Evolutionary conservation across 2,797 vertebrate genomes (phyloP).

Genomic region (Pseudochaenichthys georgianus): DNA sequence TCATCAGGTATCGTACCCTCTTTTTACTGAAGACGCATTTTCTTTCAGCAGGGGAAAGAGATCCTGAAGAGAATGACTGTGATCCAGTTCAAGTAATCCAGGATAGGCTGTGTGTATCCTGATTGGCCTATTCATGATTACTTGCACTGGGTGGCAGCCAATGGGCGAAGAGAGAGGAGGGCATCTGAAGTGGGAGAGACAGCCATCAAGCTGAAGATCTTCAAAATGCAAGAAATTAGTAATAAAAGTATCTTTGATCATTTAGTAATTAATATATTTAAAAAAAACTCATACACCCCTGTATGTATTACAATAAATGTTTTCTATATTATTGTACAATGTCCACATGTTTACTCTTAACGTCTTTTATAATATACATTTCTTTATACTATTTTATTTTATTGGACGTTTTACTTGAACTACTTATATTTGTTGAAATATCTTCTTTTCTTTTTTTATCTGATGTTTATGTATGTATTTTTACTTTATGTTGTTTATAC

Average conservation of each 20-base stretch:
- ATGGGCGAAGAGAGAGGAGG: slow-evolving; percentile 28
- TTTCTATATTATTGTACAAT: too few species aligned
- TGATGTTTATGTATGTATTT: too few species aligned
- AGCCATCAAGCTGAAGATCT: neutral
- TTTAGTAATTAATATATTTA: too few species aligned
- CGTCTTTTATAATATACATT: too few species aligned
- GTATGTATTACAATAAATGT: too few species aligned
- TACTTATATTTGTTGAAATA: too few species aligned
- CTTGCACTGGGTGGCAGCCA: slow-evolving; percentile 92
- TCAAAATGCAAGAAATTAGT: neutral
- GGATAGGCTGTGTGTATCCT: slow-evolving; percentile 98
- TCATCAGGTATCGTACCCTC: slow-evolving; percentile 90
- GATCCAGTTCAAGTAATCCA: slow-evolving; percentile 99
- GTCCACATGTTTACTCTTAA: too few species aligned
- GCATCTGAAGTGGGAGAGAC: slow-evolving; percentile 13
- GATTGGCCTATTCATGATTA: slow-evolving; percentile 98
- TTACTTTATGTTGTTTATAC: too few species aligned
- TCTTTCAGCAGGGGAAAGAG: neutral
- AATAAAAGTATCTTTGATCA: neutral
- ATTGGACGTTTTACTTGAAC: too few species aligned
- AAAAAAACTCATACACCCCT: too few species aligned
- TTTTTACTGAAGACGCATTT: neutral
- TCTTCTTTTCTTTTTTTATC: too few species aligned
- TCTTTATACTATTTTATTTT: too few species aligned
- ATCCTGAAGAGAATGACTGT: slow-evolving; percentile 75